Conservation (phyloP, 2,888 invertebrate genomes). For the Himalopsyche japonica region DNA sequence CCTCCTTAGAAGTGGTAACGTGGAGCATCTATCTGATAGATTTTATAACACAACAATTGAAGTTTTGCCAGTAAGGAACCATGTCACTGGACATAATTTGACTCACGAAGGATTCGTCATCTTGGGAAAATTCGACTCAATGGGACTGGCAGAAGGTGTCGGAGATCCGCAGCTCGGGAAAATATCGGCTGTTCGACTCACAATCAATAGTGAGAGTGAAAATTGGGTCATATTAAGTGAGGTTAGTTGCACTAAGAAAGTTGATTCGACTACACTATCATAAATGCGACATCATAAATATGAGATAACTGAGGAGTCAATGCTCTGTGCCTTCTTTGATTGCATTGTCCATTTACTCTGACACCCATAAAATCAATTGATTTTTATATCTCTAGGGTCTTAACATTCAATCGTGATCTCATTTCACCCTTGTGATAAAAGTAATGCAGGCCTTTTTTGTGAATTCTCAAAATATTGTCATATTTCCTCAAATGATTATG, state of each 20-base stretch:
- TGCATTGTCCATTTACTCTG: no score
- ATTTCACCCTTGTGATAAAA: no score
- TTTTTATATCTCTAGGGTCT: no score
- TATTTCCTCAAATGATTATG: no score
- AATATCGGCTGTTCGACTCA: slow-evolving; percentile 73
- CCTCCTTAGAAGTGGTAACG: slow-evolving; percentile 85
- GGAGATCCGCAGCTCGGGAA: slow-evolving; percentile 69
- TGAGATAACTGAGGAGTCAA: no score
- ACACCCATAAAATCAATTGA: no score
- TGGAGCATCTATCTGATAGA: slow-evolving; percentile 85
- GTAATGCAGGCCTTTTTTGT: no score
- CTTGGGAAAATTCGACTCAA: slow-evolving; percentile 76
- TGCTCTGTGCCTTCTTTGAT: no score
- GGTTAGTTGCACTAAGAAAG: slow-evolving; percentile 60
- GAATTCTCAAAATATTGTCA: no score
- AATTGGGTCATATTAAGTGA: slow-evolving; percentile 93
- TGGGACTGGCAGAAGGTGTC: slow-evolving; percentile 78
- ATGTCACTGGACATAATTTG: slow-evolving; percentile 55
- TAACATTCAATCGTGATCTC: no score
- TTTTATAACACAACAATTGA: slow-evolving; percentile 88
- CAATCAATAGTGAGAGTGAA: slow-evolving; percentile 76
- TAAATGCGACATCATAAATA: no score
- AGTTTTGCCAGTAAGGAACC: slow-evolving; percentile 61
- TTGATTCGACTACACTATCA: no score
- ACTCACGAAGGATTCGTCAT: slow-evolving; percentile 71